Base-by-base conservation (phyloP, 2,113 vertebrate species). In the Oncorhynchus gorbuscha region DNA sequence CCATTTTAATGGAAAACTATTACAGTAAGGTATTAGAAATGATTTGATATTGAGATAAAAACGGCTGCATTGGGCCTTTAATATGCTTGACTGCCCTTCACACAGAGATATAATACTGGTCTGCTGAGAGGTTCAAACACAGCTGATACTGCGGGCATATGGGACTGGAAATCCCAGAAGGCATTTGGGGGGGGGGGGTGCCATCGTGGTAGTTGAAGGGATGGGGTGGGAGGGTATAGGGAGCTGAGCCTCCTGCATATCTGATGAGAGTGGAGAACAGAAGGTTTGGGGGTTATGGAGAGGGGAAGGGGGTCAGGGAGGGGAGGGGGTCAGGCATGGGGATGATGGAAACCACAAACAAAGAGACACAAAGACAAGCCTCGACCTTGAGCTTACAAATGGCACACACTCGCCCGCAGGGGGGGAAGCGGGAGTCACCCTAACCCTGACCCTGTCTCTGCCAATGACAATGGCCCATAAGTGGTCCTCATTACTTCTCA, bases 211-310 rank as follows among this genome's bases (percentile, higher is more conserved):
- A 45, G 74, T 28, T 12, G 64, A 12, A 30, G 64, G 26, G 65
- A 30, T 8, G 24, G 65, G 26, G 65, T 11, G 26, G 26, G 26
- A 13, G 14, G 13, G 62, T 11, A 26, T 24, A n/a, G 62, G 22
- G 62, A 22, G 62, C 9, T 24, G 65, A 28, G 14, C 13, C 24
- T 14, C 16, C 28, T 71, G 72, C 75, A 74, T 32, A 77, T 49
- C 48, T 69, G 45, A 73, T 64, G 70, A 32, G 80, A 16, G 51
- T 55, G 72, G 64, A 74, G 28, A 79, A 83, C 81, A 83, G 81
- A 83, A 76, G 81, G 81, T 32, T 76, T 73, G 81, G 72, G 69
- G 58, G 59, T 76, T 22, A 64, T 9, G 49, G n/a, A 13, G 26
- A 28, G 71, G 39, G 11, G 28, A 5, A 18, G 55, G 16, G 26